A percentile compares a stretch with the other conserved stretches of the same genome.
Evolutionary conservation across 2,797 vertebrate genomes (phyloP).

Genomic region (Coendou prehensilis): DNA sequence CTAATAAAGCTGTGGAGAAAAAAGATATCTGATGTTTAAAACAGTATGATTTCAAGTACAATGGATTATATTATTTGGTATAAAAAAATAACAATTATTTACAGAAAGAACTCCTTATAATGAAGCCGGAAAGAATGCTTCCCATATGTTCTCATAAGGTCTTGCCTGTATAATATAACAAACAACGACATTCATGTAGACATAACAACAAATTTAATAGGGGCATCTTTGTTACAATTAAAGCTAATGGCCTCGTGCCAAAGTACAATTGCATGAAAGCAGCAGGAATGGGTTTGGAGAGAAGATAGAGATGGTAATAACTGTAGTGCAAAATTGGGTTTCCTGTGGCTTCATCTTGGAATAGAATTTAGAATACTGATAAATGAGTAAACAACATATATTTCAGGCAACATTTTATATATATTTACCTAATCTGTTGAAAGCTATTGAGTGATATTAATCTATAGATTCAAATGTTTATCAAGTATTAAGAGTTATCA

Average conservation of each 20-base stretch:
- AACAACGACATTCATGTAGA: background rate
- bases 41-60: slow-evolving; percentile 5
- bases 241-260: background rate
- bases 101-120: background rate
- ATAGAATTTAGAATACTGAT: slow-evolving; percentile 39
- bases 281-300: background rate
- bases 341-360: background rate
- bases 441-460: background rate
- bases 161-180: background rate
- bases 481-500: slow-evolving; percentile 22
- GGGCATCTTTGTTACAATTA: background rate
- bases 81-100: slow-evolving; percentile 20
- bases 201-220: background rate
- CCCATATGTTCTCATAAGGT: background rate
- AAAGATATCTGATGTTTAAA: background rate
- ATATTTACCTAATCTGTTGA: background rate
- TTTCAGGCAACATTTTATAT: slow-evolving; percentile 26
- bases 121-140: background rate
- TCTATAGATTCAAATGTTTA: slow-evolving; percentile 11
- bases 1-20: background rate
- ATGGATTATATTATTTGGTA: background rate
- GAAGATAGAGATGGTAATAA: background rate
- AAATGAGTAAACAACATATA: background rate
- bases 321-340: background rate
- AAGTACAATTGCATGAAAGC: background rate